phyloP scores from a whole-genome alignment of 2,888 invertebrate genomes.

The Cryptus viduatorius region DNA sequence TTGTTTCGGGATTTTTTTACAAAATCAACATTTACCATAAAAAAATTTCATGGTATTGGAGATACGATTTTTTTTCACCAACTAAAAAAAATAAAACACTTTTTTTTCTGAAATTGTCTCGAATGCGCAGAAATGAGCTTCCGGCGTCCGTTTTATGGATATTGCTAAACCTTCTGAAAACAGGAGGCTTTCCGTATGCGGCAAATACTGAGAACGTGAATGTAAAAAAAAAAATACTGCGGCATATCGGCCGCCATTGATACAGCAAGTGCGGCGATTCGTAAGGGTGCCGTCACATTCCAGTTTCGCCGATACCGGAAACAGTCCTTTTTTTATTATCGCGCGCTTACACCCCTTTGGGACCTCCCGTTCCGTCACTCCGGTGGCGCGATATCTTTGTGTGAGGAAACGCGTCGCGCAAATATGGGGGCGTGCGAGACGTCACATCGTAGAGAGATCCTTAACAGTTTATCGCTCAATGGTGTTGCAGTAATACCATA shows the following conservation, averaged over 20 bases:
- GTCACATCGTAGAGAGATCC: conserved; percentile 16
- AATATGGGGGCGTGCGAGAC: conserved; percentile 34
- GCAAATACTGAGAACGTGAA: not conserved
- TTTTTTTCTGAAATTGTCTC: not conserved
- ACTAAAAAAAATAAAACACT: no score
- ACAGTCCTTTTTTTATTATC: conserved; percentile 23
- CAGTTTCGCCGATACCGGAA: conserved; percentile 8
- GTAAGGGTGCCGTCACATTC: not conserved
- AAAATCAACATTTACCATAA: no score
- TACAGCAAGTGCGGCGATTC: not conserved
- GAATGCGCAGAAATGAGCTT: not conserved
- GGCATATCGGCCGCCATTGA: not conserved
- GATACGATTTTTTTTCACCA: no score
- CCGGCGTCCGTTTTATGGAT: not conserved
- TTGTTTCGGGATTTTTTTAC: no score
- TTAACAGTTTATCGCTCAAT: conserved; percentile 45
- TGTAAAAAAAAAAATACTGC: not conserved
- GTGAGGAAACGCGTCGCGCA: conserved; percentile 11
- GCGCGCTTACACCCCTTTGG: not conserved
- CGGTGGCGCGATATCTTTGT: not conserved
- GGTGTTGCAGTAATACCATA: not conserved
- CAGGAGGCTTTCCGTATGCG: not conserved
- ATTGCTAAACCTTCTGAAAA: not conserved
- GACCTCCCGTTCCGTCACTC: not conserved
- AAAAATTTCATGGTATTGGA: no score